phyloP scores from a whole-genome alignment of 2,113 vertebrate species.

The Enhydra lutris region DNA sequence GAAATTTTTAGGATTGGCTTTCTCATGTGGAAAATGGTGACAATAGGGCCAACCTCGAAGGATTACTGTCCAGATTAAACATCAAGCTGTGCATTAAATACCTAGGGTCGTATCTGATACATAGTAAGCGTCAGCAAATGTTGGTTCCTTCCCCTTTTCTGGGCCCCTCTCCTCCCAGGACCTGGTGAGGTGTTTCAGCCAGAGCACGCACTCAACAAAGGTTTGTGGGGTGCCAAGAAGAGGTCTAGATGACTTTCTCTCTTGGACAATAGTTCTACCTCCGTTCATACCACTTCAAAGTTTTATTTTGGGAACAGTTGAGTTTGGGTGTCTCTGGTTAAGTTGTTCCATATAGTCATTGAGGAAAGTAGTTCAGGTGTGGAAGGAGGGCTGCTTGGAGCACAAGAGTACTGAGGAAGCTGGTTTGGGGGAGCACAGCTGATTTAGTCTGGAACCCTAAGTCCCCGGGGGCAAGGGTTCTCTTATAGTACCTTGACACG shows the following conservation, averaged over 20 bases:
- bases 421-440: neutral
- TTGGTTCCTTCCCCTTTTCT: neutral
- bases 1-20: neutral
- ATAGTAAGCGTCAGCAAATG: neutral
- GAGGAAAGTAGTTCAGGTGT: neutral
- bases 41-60: neutral
- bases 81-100: neutral
- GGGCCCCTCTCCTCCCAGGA: neutral
- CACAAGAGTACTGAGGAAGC: neutral
- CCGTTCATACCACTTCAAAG: neutral
- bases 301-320: constrained; percentile 2
- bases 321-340: neutral
- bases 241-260: neutral
- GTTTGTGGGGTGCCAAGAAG: neutral
- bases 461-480: neutral
- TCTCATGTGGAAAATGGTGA: neutral
- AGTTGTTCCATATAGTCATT: neutral
- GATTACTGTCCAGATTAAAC: neutral
- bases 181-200: neutral
- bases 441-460: neutral
- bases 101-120: neutral
- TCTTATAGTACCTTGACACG: constrained; percentile 86
- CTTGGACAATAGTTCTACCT: neutral
- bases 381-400: neutral
- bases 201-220: neutral